phyloP scores from a whole-genome alignment of 1,140 invertebrate species.

The Drosophila takahashii region DNA sequence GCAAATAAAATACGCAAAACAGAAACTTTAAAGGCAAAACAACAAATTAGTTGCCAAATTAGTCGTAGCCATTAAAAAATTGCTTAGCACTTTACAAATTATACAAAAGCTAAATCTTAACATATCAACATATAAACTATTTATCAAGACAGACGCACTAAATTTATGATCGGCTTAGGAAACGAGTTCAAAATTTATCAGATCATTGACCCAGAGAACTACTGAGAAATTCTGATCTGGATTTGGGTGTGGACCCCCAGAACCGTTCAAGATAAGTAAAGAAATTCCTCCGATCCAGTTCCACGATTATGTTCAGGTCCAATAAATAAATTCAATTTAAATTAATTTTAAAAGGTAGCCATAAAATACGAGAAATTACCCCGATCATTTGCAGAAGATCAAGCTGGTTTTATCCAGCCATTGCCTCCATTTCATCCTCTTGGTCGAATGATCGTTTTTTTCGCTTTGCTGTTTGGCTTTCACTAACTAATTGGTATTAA shows the following conservation, averaged over 20 bases:
- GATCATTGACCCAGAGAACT: conserved; percentile 77
- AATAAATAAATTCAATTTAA: conserved; percentile 69
- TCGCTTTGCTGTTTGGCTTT: conserved; percentile 37
- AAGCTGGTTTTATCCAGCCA: conserved; percentile 12
- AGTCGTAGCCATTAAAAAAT: conserved; percentile 42
- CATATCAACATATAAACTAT: conserved; percentile 31
- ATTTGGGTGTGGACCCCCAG: conserved; percentile 24
- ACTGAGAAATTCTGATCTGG: conserved; percentile 31
- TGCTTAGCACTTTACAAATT: conserved; percentile 65
- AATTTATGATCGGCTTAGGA: conserved; percentile 52
- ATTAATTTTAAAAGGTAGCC: conserved; percentile 62
- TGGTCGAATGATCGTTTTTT: conserved; percentile 26
- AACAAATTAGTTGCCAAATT: conserved; percentile 63
- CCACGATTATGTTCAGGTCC: conserved; percentile 14
- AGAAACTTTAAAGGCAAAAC: conserved; percentile 38
- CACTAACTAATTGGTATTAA: conserved; percentile 64
- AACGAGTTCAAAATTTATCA: conserved; percentile 58
- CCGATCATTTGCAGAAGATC: conserved; percentile 45
- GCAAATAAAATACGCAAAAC: conserved; percentile 38
- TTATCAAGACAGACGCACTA: conserved; percentile 14
- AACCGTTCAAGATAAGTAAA: conserved; percentile 37
- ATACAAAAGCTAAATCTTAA: conserved; percentile 21
- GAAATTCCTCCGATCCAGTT: conserved; percentile 48
- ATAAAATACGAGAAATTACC: conserved; percentile 71
- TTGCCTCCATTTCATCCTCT: not conserved